phyloP scores from a whole-genome alignment of 1,140 invertebrate genomes.

The Neuroterus valhalla region DNA sequence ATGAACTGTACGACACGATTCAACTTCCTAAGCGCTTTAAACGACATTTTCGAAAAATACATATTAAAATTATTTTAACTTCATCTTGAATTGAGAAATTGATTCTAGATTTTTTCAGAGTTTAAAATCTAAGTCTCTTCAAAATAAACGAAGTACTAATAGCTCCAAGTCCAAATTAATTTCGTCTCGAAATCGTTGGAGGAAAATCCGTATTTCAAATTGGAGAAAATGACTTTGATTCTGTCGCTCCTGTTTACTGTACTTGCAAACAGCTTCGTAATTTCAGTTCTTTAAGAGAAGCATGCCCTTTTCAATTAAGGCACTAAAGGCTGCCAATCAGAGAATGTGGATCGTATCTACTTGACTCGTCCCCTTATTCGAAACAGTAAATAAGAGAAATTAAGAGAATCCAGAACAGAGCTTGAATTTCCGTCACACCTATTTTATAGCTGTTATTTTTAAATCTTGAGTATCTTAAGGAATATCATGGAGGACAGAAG shows the following conservation, averaged over 20 bases:
- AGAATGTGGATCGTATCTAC: conserved; percentile 36
- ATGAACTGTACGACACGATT: no score
- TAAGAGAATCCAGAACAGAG: neutral
- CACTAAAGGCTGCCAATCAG: conserved; percentile 52
- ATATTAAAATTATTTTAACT: no score
- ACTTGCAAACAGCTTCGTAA: conserved; percentile 31
- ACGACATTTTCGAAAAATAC: no score
- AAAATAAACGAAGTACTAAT: no score
- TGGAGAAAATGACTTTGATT: neutral
- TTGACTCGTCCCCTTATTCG: conserved; percentile 31
- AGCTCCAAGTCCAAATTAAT: no score
- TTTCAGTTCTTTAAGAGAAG: neutral
- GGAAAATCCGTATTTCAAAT: conserved; percentile 35
- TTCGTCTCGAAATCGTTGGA: neutral
- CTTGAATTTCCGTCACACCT: neutral
- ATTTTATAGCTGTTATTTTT: no score
- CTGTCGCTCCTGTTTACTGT: neutral
- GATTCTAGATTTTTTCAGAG: no score
- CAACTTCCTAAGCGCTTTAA: no score
- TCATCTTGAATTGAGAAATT: no score
- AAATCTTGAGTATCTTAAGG: no score
- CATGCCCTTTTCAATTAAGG: conserved; percentile 47
- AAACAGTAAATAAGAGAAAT: conserved; percentile 6
- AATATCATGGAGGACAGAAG: neutral
- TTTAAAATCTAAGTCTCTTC: no score